These are phyloP conservation scores for Salticus scenicus DNA, from an alignment of 2,888 invertebrate species.

Conservation along the genomic window DNA sequence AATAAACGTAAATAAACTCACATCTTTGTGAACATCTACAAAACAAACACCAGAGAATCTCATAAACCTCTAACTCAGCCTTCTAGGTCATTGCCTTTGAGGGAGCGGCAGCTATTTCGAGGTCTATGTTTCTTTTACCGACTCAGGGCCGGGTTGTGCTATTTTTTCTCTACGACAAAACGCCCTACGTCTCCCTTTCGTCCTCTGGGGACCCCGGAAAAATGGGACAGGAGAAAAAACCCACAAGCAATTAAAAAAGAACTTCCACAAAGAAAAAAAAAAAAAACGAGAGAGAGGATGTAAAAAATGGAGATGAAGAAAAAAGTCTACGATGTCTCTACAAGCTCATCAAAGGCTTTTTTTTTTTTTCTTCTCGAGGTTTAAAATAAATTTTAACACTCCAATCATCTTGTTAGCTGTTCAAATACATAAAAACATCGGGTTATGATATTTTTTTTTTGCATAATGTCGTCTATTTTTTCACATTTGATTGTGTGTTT, in stretches of 20 bases:
- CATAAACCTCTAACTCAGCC: conserved; percentile 53
- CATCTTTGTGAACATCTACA: no score
- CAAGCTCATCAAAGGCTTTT: conserved; percentile 34
- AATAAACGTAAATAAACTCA: no score
- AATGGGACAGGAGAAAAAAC: conserved; percentile 46
- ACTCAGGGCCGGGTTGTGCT: conserved; percentile 41
- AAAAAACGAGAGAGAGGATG: conserved; percentile 8
- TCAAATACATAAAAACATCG: conserved; percentile 60
- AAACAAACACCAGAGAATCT: no score
- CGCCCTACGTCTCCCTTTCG: conserved; percentile 38
- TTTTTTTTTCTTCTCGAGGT: conserved; percentile 28
- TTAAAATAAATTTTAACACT: conserved; percentile 64
- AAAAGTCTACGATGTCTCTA: conserved; percentile 36
- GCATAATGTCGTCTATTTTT: conserved; percentile 39
- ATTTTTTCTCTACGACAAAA: conserved; percentile 55
- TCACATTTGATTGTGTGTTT: conserved; percentile 27
- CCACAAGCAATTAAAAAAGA: conserved; percentile 27
- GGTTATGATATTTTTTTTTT: conserved; percentile 55
- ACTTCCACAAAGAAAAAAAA: conserved; percentile 8
- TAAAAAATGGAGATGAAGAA: background rate
- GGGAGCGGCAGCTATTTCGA: conserved; percentile 47
- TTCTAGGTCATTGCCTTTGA: conserved; percentile 65
- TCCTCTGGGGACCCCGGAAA: conserved; percentile 48
- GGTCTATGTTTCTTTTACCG: conserved; percentile 41
- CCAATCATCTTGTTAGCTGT: conserved; percentile 53